Evolutionary conservation across 1,140 invertebrate species (phyloP).

Genomic region (Diuraphis noxia): DNA sequence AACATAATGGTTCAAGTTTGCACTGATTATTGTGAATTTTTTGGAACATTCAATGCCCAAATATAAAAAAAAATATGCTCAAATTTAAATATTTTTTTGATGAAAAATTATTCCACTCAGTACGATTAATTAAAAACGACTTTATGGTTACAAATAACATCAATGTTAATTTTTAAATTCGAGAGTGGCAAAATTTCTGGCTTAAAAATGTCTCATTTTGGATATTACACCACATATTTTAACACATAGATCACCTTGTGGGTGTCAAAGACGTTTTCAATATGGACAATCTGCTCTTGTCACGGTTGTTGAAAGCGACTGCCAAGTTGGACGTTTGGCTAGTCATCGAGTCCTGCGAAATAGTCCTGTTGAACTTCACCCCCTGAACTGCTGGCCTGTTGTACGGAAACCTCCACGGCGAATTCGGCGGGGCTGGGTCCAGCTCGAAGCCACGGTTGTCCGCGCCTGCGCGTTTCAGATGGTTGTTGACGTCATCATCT

Average conservation of each 20-base stretch:
- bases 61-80: too few relatives aligned
- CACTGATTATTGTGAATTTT: too few relatives aligned
- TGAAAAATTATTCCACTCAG: too few relatives aligned
- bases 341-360: constrained; percentile 57
- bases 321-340: constrained; percentile 56
- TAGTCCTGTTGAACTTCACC: constrained; percentile 56
- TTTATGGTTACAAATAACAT: too few relatives aligned
- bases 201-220: too few relatives aligned
- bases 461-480: constrained; percentile 60
- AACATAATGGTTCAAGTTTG: too few relatives aligned
- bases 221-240: too few relatives aligned
- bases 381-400: constrained; percentile 57
- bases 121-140: too few relatives aligned
- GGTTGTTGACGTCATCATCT: constrained; percentile 60
- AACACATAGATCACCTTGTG: constrained; percentile 12
- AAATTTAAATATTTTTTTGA: too few relatives aligned
- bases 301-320: constrained; percentile 44
- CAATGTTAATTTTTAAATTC: too few relatives aligned
- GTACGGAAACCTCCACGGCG: constrained; percentile 66
- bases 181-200: too few relatives aligned
- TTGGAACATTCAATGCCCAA: too few relatives aligned
- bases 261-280: constrained; percentile 32
- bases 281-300: constrained; percentile 49
- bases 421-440: constrained; percentile 63
- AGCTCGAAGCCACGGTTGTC: constrained; percentile 67